Evolutionary conservation across 2,888 invertebrate species (phyloP), one percentile per base, ranked within the genome.

Genomic region (Dioctria linearis): DNA sequence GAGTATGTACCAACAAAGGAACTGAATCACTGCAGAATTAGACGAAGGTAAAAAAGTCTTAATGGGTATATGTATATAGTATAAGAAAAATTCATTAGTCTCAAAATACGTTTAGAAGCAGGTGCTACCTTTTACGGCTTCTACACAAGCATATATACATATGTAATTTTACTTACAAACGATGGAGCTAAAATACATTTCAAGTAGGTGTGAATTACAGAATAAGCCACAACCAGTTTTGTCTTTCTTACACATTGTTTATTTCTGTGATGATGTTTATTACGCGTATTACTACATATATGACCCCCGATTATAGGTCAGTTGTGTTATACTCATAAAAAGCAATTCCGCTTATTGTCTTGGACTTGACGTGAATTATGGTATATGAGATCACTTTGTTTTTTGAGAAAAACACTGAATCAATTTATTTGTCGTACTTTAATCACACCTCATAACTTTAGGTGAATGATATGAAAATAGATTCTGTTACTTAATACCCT

Each of bases 351-450:
- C 4, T 61, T 13, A 61, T 25, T 37, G 37, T 25, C 37, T 61
- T 8, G 4, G 8, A 13, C 61, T 8, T n/a, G n/a, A 66, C 13
- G 42, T 4, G 42, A 43, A 25, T 42, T 46, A 5, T 8, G 25
- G 13, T 43, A 67, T 65, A 46, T 67, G 67, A 67, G 46, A 67
- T 67, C 67, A 67, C 13, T 66, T 67, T 67, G 8, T 25, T 46
- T n/a, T 46, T 46, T 1, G 46, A 46, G 46, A 46, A 8, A 46
- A 25, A 46, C 5, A 46, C 46, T 6, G 46, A 46, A 46, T 46
- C 46, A 46, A 46, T 6, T 46, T 46, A 46, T 46, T 46, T 46
- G 46, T 8, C 46, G 46, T 5, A 8, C 8, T 46, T 8, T 46
- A 46, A 46, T 46, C 46, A 46, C 46, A 46, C 46, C 8, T 2